Base-by-base conservation (phyloP, 2,113 vertebrate genomes). In the Diadophis punctatus region DNA sequence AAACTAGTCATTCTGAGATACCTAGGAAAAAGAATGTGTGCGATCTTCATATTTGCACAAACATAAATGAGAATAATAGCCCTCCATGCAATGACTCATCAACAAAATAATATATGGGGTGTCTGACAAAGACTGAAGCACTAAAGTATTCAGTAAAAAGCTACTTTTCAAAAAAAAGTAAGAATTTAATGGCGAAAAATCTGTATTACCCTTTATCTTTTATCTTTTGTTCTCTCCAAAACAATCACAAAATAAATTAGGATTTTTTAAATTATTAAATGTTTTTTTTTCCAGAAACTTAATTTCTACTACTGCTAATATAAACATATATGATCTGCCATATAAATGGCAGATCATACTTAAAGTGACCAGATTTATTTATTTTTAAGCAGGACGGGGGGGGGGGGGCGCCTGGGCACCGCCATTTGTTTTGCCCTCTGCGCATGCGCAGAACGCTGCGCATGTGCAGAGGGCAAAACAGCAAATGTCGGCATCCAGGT, bases 1-100 rank as follows among this genome's bases (percentile, higher is more conserved):
- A 94, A 95, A 96, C 93, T 96, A 96, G 92, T 96, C 96, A 96
- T 93, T 95, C 94, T 87, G 93, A 95, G 95, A 95, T 97, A 95
- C 94, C 95, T 97, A 93, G 93, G 93, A 95, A 96, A 96, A 68
- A 89, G n/a, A n/a, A 96, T 96, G 91, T 96, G 95, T 96, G 30
- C 30, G 94, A 95, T 96, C 43, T 95, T 1, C 89, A 55, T 91
- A 95, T 96, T 74, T 91, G 1, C 91, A 92, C 93, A 94, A 94
- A 93, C 96, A 95, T 18, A 94, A 92, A 80, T 63, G 84, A 89
- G 89, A 91, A 91, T 90, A 86, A 93, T 2, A 84, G 94, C 90
- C 18, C 55, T 96, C 46, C 16, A 9, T 88, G 56, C 90, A 87
- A n/a, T 4, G 84, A 94, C 56, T 58, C 48, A 48, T 68, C 30